A percentile compares a stretch with the other conserved stretches of the same genome.
These are phyloP conservation scores for Lepilemur septentrionalis DNA, from an alignment of 2,797 vertebrate species.

Conservation along the genomic window DNA sequence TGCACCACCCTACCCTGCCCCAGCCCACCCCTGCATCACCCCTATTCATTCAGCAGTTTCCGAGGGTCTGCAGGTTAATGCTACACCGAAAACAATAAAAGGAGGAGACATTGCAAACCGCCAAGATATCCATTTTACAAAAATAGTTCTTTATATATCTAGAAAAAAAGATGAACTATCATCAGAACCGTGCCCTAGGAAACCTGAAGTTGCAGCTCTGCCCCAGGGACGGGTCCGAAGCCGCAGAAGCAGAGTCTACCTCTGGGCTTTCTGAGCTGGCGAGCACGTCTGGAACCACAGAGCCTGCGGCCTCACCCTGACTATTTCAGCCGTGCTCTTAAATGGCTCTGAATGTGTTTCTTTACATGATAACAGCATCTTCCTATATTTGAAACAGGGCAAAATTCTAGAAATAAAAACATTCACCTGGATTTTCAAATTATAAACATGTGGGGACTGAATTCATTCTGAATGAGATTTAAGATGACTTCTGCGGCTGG, in stretches of 20 bases:
- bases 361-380: neutral
- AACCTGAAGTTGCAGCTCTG: neutral
- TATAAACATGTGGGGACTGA: neutral
- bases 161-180: neutral
- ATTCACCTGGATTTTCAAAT: neutral
- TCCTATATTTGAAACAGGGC: neutral
- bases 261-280: neutral
- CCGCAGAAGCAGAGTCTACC: neutral
- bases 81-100: neutral
- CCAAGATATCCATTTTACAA: neutral
- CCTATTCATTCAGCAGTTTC: neutral
- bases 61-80: neutral
- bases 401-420: neutral
- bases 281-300: neutral
- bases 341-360: neutral
- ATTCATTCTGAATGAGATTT: neutral
- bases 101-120: neutral
- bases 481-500: neutral
- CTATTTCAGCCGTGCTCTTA: neutral
- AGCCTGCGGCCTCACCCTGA: neutral
- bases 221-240: neutral
- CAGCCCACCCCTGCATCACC: neutral
- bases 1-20: neutral
- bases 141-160: neutral
- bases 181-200: neutral